phyloP scores from a whole-genome alignment of 2,888 invertebrate genomes.

The Netelia fuscicornis region DNA sequence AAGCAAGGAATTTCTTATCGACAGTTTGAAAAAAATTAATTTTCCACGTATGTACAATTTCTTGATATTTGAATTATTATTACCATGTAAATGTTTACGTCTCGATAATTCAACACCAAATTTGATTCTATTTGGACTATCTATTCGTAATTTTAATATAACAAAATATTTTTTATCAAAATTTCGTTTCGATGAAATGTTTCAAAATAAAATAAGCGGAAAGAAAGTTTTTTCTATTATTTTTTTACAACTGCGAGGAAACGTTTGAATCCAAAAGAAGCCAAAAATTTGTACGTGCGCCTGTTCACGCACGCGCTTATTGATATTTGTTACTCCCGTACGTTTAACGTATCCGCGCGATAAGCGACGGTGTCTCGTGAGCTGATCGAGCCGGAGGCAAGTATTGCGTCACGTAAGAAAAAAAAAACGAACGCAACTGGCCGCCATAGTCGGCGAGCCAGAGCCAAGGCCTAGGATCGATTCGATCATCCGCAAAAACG shows the following conservation, averaged over 20 bases:
- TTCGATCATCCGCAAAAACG: slow-evolving; percentile 75
- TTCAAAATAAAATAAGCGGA: too few species aligned
- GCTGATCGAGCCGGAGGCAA: slow-evolving; percentile 34
- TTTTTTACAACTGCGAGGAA: too few species aligned
- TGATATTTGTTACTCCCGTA: background rate
- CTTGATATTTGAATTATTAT: background rate
- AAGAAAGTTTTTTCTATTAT: too few species aligned
- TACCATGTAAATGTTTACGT: background rate
- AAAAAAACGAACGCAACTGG: slow-evolving; percentile 47
- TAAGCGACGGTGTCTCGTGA: background rate
- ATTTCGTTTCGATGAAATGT: too few species aligned
- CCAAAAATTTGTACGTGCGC: background rate
- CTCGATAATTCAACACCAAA: too few species aligned
- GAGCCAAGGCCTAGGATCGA: slow-evolving; percentile 74
- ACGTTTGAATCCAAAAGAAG: too few species aligned
- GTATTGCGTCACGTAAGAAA: slow-evolving; percentile 54
- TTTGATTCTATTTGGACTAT: too few species aligned
- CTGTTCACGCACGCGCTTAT: background rate
- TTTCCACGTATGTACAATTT: background rate
- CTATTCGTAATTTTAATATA: too few species aligned
- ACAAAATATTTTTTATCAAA: too few species aligned
- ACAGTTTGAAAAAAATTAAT: background rate
- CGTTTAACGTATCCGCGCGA: background rate
- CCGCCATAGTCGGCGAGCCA: slow-evolving; percentile 59
- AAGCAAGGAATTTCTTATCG: background rate